Evolutionary conservation across 92 coral and sea anemone genomes (phyloP), one percentile per base, ranked within the genome.

Genomic region (Phymanthus crucifer): DNA sequence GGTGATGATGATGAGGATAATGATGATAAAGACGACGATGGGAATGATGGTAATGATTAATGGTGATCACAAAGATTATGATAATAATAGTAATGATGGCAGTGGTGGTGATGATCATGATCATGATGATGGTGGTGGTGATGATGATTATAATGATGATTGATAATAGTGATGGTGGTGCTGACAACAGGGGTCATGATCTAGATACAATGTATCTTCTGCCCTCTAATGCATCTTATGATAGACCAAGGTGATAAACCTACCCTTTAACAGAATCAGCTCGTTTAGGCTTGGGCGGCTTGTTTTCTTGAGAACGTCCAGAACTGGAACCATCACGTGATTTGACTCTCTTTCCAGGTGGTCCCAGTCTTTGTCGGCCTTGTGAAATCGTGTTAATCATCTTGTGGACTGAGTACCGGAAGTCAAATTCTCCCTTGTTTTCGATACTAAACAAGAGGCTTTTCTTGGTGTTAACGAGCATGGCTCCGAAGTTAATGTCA

Each of bases 301-400:
- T 84, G 83, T 94, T 92, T 75, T 95, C 95, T 71, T 94, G 98
- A 32, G 99, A 96, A 32, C 99, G 83, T 56, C 95, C 95, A 13
- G 99, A 96, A 46, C 96, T 91, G 8, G 99, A 96, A 13, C 99
- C 99, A 46, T 96, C 99, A 61, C 98, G 98, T 47, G 98, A 91
- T 40, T 94, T 92, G 47, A 86, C 32, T 79, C 94, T 82, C 75
- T 93, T 95, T 6, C 82, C 85, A 19, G 90, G 85, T 21, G 91
- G 97, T 17, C 93, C 98, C 80, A 89, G 90, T 84, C 86, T 93
- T 88, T 96, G 99, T n/a, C 99, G 99, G 67, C 94, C 99, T 52
- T 89, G 91, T 38, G 92, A 83, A 56, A 79, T 88, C 45, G 97
- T 88, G 89, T 78, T 96, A 73, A 96, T 81, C 99, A 96, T 96